Conservation (phyloP, 2,113 vertebrate species). For the Echinops telfairi region DNA sequence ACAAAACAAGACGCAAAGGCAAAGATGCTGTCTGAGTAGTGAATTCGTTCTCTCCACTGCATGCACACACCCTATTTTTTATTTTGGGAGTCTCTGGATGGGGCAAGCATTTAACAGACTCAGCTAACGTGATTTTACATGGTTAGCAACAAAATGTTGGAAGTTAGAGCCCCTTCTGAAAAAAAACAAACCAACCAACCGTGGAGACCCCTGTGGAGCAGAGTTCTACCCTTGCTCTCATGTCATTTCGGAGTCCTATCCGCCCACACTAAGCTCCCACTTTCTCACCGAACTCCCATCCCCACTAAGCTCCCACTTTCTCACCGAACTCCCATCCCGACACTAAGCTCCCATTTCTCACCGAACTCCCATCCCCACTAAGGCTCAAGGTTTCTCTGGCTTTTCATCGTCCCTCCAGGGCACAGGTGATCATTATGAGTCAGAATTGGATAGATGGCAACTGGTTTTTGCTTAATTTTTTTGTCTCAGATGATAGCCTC, state of each 20-base stretch:
- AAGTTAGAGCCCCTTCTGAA: background rate
- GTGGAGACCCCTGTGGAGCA: background rate
- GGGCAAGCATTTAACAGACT: background rate
- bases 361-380: background rate
- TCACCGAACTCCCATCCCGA: background rate
- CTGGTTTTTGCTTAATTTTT: background rate
- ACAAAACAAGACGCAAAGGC: background rate
- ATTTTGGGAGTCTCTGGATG: background rate
- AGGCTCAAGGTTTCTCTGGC: background rate
- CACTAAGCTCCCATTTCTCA: background rate
- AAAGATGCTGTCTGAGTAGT: background rate
- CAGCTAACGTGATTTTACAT: background rate
- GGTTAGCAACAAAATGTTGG: background rate
- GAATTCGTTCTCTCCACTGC: background rate
- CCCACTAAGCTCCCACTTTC: background rate
- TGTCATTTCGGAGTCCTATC: background rate
- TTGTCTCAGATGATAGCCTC: background rate
- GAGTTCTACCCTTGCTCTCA: background rate
- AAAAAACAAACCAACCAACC: background rate
- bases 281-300: background rate
- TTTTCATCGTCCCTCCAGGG: background rate
- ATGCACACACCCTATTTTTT: background rate
- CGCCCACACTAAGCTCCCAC: background rate
- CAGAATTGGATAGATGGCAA: background rate
- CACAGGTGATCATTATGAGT: background rate